Base-by-base conservation (phyloP, 2,113 vertebrate genomes). In the Tachycineta bicolor region DNA sequence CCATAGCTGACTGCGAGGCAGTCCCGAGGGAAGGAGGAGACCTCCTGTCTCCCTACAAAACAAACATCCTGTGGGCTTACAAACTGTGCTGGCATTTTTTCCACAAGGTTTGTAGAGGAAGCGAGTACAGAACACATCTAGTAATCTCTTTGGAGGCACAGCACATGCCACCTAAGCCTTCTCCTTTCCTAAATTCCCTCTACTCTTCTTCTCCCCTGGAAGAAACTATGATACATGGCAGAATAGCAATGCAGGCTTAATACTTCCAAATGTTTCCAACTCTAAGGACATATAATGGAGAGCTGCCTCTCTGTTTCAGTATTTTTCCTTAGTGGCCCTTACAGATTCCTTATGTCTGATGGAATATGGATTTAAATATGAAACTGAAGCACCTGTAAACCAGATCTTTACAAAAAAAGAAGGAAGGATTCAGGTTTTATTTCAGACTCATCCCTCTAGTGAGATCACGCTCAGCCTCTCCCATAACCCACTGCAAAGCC, bases 61-160 rank as follows among this genome's bases (percentile, higher is more conserved):
- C 79, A 96, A 96, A 94, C 82, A 95, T 95, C 95, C 97, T 91
- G 41, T 83, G 92, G 76, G 47, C 84, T 94, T 65, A 83, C 94
- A 91, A 84, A 87, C 73, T 44, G 31, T 23, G 68, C 16, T 33
- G 84, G 86, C 78, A 65, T 24, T 26, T 56, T 75, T 71, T 85
- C 86, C 60, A 50, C 19, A 4, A 59, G 73, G 63, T 67, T 78
- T 59, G 22, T 34, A 39, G 37, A 87, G 68, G 6, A 0, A 90
- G 19, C 12, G 55, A 87, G 20, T 3, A 0, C 76, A 81, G 64
- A 89, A 67, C 11, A 63, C 39, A 31, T 47, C 31, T 1, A 58
- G 19, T 28, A 41, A 88, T 55, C 55, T 46, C 85, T 59, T 4
- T 25, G 55, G 75, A 96, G 41, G 28, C 71, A 64, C 34, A 77